phyloP scores from a whole-genome alignment of 2,888 invertebrate species.

The Rhingia rostrata region DNA sequence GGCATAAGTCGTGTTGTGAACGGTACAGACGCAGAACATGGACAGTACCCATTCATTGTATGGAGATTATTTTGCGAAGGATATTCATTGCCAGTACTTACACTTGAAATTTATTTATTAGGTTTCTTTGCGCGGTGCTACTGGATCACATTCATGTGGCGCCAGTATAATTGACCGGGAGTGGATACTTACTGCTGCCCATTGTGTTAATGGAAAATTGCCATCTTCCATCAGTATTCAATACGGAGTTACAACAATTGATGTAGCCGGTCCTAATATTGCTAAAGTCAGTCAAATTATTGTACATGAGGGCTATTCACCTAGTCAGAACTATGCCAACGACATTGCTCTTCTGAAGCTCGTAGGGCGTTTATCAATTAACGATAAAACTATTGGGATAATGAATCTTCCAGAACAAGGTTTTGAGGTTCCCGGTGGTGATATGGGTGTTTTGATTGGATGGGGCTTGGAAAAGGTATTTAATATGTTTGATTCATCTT shows the following conservation, averaged over 20 bases:
- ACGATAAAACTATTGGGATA: slow-evolving; percentile 71
- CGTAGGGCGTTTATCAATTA: slow-evolving; percentile 37
- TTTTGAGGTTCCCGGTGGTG: slow-evolving; percentile 76
- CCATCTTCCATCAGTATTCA: slow-evolving; percentile 78
- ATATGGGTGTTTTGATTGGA: slow-evolving; percentile 78
- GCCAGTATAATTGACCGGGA: slow-evolving; percentile 77
- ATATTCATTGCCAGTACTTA: not conserved
- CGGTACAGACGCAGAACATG: slow-evolving; percentile 78
- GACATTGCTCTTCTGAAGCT: slow-evolving; percentile 80
- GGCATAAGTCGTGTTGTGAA: slow-evolving; percentile 79
- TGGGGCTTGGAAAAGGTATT: slow-evolving; percentile 81
- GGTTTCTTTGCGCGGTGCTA: slow-evolving; percentile 50
- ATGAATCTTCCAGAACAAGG: slow-evolving; percentile 75
- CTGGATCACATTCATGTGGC: slow-evolving; percentile 79
- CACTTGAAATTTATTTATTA: not conserved
- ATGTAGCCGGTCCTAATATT: slow-evolving; percentile 76
- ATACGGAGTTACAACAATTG: slow-evolving; percentile 78
- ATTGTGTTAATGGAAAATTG: slow-evolving; percentile 78
- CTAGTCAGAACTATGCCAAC: slow-evolving; percentile 75
- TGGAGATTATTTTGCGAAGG: slow-evolving; percentile 9
- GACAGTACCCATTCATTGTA: slow-evolving; percentile 79
- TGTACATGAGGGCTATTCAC: slow-evolving; percentile 78
- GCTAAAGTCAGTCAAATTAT: slow-evolving; percentile 76
- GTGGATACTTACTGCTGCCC: slow-evolving; percentile 82
- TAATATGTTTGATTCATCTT: not conserved